phyloP scores from a whole-genome alignment of 2,113 vertebrate species.

The Oryzias javanicus region DNA sequence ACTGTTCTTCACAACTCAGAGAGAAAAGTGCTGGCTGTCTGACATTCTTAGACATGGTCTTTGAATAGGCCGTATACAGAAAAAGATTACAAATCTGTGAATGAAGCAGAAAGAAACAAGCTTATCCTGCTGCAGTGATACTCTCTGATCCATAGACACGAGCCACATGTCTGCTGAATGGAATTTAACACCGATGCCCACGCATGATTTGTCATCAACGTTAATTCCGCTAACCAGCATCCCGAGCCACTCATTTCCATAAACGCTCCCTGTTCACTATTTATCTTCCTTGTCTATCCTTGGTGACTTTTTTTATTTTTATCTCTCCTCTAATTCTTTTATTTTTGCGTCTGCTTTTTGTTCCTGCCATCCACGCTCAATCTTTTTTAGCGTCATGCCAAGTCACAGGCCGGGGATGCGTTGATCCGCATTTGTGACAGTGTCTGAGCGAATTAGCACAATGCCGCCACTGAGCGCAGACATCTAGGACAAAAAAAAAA shows the following conservation, averaged over 20 bases:
- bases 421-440: conserved; percentile 62
- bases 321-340: conserved; percentile 50
- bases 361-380: not conserved
- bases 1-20: conserved; percentile 7
- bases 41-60: conserved; percentile 20
- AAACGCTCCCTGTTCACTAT: conserved; percentile 41
- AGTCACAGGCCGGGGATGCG: conserved; percentile 35
- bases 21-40: conserved; percentile 7
- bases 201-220: conserved; percentile 49
- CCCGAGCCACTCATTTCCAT: conserved; percentile 52
- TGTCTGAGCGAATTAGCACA: conserved; percentile 64
- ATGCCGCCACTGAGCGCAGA: conserved; percentile 52
- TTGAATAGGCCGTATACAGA: conserved; percentile 24
- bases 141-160: conserved; percentile 38
- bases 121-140: conserved; percentile 47
- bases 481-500: conserved; percentile 60
- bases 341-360: conserved; percentile 32
- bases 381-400: conserved; percentile 35
- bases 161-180: conserved; percentile 36
- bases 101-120: conserved; percentile 38
- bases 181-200: conserved; percentile 48
- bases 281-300: conserved; percentile 40
- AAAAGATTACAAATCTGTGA: conserved; percentile 51
- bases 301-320: conserved; percentile 18
- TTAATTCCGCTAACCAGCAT: conserved; percentile 59